Conservation (phyloP, 2,113 vertebrate species). For the Sigmodon hispidus region DNA sequence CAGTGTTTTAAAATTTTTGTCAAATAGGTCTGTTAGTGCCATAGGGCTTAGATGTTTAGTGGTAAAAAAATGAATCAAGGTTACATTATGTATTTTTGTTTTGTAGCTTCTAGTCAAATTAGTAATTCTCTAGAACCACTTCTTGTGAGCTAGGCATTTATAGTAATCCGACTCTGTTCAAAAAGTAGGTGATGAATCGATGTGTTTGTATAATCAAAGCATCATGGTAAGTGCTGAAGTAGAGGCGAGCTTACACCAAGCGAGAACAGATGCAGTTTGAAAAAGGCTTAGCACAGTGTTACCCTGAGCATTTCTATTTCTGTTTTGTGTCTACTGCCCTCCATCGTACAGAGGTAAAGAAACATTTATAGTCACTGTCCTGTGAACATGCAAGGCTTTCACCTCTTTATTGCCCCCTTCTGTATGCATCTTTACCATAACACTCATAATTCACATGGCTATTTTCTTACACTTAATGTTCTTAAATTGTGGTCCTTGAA, state of each 20-base stretch:
- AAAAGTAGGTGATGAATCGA: neutral
- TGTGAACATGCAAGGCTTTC: neutral
- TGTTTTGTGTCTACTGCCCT: neutral
- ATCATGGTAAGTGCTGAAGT: neutral
- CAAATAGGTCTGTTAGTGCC: no score
- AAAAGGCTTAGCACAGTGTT: neutral
- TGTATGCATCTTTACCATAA: neutral
- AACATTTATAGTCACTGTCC: neutral
- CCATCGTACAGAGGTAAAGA: neutral
- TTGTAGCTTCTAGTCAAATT: neutral
- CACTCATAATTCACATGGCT: neutral
- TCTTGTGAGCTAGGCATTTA: neutral
- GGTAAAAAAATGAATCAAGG: neutral
- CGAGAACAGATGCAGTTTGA: neutral
- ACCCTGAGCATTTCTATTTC: neutral
- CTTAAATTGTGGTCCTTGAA: neutral
- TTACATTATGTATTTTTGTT: slow-evolving; percentile 14
- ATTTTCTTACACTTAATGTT: neutral
- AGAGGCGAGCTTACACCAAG: neutral
- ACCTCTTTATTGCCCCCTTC: neutral
- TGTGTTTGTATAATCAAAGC: neutral
- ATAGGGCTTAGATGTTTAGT: neutral
- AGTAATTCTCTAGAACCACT: neutral
- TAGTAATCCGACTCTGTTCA: neutral
- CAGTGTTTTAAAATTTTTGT: no score